Conservation (phyloP, 1,140 invertebrate species). For the Heliothis subflexa region DNA sequence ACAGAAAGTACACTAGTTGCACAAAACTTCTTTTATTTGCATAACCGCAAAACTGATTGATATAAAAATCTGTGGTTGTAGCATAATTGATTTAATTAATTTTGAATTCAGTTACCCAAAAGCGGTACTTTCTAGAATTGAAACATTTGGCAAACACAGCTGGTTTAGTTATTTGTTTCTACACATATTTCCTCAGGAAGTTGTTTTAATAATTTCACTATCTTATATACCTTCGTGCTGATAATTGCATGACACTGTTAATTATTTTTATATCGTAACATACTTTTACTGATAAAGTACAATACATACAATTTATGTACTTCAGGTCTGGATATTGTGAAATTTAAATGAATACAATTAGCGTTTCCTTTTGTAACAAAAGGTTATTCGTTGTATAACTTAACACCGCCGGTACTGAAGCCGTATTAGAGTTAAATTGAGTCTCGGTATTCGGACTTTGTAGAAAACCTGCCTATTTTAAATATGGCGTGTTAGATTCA, state of each 20-base stretch:
- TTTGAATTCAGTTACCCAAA: no score
- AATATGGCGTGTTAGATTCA: no score
- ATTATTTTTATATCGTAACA: neutral
- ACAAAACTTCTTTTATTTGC: neutral
- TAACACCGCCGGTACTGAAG: constrained; percentile 6
- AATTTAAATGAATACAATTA: constrained; percentile 41
- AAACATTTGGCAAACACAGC: no score
- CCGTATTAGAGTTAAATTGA: constrained; percentile 26
- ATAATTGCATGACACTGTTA: neutral
- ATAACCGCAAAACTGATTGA: neutral
- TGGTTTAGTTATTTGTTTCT: no score
- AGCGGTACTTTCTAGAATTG: no score
- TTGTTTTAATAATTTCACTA: no score
- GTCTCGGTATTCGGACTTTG: neutral
- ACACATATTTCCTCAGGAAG: no score
- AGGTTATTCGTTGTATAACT: constrained; percentile 12
- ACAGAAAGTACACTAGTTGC: neutral
- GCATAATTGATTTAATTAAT: neutral
- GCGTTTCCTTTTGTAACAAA: constrained; percentile 13
- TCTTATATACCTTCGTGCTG: neutral
- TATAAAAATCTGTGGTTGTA: no score
- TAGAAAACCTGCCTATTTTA: no score
- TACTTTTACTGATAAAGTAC: neutral
- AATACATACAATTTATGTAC: neutral
- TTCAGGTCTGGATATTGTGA: neutral